phyloP scores from a whole-genome alignment of 2,888 invertebrate genomes.

The Drymonia ruficornis region DNA sequence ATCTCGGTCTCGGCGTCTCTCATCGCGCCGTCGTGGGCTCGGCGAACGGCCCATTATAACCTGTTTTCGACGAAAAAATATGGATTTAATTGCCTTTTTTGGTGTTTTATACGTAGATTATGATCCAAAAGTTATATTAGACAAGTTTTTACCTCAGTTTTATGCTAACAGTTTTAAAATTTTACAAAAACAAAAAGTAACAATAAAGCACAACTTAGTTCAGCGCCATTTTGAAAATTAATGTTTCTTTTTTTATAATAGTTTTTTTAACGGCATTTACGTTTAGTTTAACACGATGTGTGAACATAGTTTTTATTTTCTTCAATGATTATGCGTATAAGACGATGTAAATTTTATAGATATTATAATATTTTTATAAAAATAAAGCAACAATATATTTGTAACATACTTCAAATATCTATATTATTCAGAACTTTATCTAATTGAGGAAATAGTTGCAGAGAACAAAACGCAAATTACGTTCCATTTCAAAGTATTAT shows the following conservation, averaged over 20 bases:
- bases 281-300: slow-evolving; percentile 38
- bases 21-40: slow-evolving; percentile 78
- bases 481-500: slow-evolving; percentile 7
- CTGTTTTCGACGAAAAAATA: slow-evolving; percentile 26
- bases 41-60: slow-evolving; percentile 79
- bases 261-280: slow-evolving; percentile 31
- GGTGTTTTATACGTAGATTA: background rate
- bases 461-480: slow-evolving; percentile 21
- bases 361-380: no score
- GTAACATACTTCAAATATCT: no score
- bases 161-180: slow-evolving; percentile 68
- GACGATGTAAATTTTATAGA: no score
- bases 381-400: no score
- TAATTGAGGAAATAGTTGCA: no score
- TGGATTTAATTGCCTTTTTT: background rate
- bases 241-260: slow-evolving; percentile 12
- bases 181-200: slow-evolving; percentile 71
- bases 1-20: slow-evolving; percentile 68
- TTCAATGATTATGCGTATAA: no score
- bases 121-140: slow-evolving; percentile 1
- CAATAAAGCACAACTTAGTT: slow-evolving; percentile 66
- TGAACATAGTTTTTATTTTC: background rate
- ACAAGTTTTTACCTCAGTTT: slow-evolving; percentile 62
- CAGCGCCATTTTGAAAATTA: slow-evolving; percentile 74
- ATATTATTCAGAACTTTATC: no score